These are phyloP conservation scores for Microtus montanus DNA, from an alignment of 2,113 vertebrate genomes.

Conservation along the genomic window DNA sequence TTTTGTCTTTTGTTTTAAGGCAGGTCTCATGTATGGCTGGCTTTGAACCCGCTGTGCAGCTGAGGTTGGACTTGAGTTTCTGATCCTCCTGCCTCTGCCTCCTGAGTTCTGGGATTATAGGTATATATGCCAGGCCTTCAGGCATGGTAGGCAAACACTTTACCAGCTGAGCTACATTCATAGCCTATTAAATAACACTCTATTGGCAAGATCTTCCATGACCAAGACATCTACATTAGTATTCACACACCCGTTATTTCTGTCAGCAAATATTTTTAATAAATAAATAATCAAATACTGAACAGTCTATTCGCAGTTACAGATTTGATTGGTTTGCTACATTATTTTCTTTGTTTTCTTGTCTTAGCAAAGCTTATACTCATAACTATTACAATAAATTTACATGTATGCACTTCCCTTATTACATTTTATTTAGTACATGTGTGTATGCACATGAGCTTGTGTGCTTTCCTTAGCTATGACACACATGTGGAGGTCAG, in stretches of 20 bases:
- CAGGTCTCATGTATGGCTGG: not conserved
- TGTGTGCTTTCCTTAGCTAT: not conserved
- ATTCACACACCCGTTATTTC: not conserved
- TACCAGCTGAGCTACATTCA: not conserved
- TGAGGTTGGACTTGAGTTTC: not conserved
- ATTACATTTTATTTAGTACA: not conserved
- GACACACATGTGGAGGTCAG: not conserved
- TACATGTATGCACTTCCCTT: not conserved
- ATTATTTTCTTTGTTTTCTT: conserved; percentile 9
- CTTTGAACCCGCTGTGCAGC: not conserved
- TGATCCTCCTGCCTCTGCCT: not conserved
- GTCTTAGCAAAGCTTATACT: not conserved
- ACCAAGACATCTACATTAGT: not conserved
- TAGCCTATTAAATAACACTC: not conserved
- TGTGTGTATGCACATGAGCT: no score
- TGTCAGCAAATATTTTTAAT: not conserved
- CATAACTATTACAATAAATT: conserved; percentile 19
- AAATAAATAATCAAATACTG: not conserved
- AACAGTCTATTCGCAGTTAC: not conserved
- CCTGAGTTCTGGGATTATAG: not conserved
- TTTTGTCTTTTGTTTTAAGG: not conserved
- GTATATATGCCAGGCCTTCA: not conserved
- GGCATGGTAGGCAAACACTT: not conserved
- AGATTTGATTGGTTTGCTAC: not conserved
- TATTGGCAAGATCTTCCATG: not conserved